phyloP scores from a whole-genome alignment of 2,797 vertebrate species.

The Lycodopsis pacificus region DNA sequence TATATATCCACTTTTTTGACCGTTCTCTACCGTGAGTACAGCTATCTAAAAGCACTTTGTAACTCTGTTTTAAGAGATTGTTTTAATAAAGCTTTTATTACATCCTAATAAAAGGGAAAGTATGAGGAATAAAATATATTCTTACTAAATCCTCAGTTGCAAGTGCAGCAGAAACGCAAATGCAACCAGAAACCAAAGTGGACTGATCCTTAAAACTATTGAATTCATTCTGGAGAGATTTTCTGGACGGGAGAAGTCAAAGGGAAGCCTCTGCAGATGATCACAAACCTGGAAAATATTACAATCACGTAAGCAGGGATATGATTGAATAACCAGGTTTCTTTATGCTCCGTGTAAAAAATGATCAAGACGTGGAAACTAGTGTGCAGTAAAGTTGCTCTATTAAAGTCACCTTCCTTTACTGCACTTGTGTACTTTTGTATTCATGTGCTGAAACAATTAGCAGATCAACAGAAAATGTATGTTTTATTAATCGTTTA shows the following conservation, averaged over 20 bases:
- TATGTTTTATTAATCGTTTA: neutral
- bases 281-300: constrained; percentile 28
- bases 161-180: neutral
- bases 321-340: constrained; percentile 10
- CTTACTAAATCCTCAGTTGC: neutral
- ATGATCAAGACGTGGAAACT: constrained; percentile 20
- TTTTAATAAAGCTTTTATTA: neutral
- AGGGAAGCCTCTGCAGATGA: constrained; percentile 17
- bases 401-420: neutral
- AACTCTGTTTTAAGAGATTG: neutral
- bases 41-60: neutral
- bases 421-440: neutral
- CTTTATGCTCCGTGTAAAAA: neutral
- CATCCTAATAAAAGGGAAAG: neutral
- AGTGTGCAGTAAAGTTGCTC: neutral
- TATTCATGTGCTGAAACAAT: neutral
- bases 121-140: neutral
- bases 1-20: no score
- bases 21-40: neutral
- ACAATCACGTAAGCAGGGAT: constrained; percentile 7
- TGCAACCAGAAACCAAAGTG: constrained; percentile 22
- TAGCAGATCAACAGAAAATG: neutral
- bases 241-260: constrained; percentile 10
- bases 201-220: constrained; percentile 13
- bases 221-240: constrained; percentile 27